Evolutionary conservation across 1,140 invertebrate genomes (phyloP).

Genomic region (Aporrectodea caliginosa): DNA sequence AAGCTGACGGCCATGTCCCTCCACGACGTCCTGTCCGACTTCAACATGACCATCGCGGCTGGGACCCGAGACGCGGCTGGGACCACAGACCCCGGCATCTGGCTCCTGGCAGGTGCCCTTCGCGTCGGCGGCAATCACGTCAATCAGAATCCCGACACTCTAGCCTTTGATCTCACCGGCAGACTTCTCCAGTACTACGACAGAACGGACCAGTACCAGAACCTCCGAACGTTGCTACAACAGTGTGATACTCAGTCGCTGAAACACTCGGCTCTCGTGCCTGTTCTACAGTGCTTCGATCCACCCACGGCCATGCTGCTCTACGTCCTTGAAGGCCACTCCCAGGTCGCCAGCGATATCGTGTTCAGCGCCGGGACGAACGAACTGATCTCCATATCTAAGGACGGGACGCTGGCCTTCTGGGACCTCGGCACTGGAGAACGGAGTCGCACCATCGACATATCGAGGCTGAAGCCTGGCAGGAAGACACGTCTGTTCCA

Average conservation of each 20-base stretch:
- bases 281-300: conserved; percentile 33
- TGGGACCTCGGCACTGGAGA: conserved; percentile 32
- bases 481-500: conserved; percentile 28
- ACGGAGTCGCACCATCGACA: conserved; percentile 30
- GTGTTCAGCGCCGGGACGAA: conserved; percentile 25
- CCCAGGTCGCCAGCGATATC: conserved; percentile 25
- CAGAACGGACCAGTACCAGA: conserved; percentile 51
- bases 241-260: conserved; percentile 28
- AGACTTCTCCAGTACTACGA: conserved; percentile 71
- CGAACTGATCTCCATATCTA: conserved; percentile 32
- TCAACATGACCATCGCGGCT: conserved; percentile 58
- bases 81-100: conserved; percentile 78
- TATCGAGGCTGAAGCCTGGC: conserved; percentile 22
- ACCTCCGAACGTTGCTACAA: conserved; percentile 73
- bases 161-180: conserved; percentile 89
- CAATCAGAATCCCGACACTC: conserved; percentile 87
- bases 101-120: conserved; percentile 85
- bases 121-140: conserved; percentile 66
- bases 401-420: conserved; percentile 27
- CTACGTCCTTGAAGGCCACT: conserved; percentile 31
- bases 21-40: conserved; percentile 85
- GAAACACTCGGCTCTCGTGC: conserved; percentile 30
- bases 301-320: conserved; percentile 23
- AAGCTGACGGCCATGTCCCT: conserved; percentile 92
- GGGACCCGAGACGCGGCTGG: conserved; percentile 79